These are phyloP conservation scores for Vireo altiloquus DNA, from an alignment of 2,113 vertebrate genomes.

Conservation along the genomic window DNA sequence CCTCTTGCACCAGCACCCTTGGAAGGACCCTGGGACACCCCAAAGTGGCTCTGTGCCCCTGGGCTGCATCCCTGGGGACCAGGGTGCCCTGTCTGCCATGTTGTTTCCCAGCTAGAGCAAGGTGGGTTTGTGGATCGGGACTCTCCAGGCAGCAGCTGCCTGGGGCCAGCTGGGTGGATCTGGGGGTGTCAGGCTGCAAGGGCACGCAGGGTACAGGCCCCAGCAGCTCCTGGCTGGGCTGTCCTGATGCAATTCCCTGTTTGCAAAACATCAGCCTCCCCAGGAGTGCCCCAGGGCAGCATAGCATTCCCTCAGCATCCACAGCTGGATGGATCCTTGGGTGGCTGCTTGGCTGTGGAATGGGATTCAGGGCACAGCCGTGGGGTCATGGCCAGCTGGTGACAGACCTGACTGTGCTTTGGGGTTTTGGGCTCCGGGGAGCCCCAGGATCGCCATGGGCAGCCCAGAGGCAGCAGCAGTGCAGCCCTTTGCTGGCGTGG, in stretches of 20 bases:
- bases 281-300: fast-evolving
- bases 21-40: neutral
- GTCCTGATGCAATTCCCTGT: neutral
- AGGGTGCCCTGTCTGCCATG: fast-evolving
- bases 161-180: fast-evolving
- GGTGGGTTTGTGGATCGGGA: fast-evolving
- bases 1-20: neutral
- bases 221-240: neutral
- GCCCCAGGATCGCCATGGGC: fast-evolving
- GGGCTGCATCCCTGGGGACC: fast-evolving
- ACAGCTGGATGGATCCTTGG: neutral
- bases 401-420: neutral
- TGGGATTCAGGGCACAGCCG: neutral
- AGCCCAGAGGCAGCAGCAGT: neutral
- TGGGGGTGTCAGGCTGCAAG: neutral
- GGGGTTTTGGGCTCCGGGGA: neutral
- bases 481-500: fast-evolving
- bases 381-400: fast-evolving
- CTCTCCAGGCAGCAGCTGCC: fast-evolving
- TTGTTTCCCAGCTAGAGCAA: fast-evolving
- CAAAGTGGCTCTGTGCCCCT: fast-evolving
- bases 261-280: neutral
- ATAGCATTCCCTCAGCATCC: fast-evolving
- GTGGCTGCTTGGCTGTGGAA: neutral
- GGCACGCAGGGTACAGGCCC: neutral